Evolutionary conservation across 2,113 vertebrate species (phyloP).

Genomic region (Leptosomus discolor): DNA sequence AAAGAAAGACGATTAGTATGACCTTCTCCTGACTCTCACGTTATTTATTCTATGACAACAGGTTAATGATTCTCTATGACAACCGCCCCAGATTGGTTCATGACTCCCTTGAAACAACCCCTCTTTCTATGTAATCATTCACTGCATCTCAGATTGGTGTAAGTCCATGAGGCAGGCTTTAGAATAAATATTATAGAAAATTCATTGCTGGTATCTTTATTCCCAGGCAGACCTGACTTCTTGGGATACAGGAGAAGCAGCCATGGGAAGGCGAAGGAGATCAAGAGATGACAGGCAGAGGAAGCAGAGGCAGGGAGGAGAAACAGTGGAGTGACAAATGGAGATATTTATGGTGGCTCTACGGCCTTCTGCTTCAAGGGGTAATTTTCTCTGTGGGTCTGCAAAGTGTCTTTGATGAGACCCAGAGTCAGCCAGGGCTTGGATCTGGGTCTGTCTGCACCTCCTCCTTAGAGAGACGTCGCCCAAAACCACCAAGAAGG

Average conservation of each 20-base stretch:
- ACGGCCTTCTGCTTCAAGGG: neutral
- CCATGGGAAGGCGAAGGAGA: neutral
- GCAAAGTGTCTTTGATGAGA: neutral
- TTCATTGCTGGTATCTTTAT: neutral
- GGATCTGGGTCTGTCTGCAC: neutral
- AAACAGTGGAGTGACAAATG: neutral
- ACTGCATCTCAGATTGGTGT: neutral
- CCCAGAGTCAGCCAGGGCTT: neutral
- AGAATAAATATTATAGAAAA: neutral
- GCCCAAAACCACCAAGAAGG: neutral
- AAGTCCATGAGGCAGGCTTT: neutral
- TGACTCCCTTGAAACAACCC: neutral
- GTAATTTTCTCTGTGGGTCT: neutral
- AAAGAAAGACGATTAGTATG: neutral
- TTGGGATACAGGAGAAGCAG: neutral
- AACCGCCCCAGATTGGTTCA: neutral
- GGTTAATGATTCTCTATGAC: slow-evolving; percentile 8
- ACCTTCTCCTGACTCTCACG: slow-evolving; percentile 23
- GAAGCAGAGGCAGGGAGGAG: neutral
- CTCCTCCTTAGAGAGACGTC: neutral
- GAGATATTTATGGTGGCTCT: neutral
- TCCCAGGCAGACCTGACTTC: neutral
- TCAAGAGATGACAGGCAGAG: neutral
- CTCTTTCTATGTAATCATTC: neutral
- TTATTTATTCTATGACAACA: slow-evolving; percentile 16